Conservation (phyloP, 2,113 vertebrate genomes). For the Dasyornis broadbenti region DNA sequence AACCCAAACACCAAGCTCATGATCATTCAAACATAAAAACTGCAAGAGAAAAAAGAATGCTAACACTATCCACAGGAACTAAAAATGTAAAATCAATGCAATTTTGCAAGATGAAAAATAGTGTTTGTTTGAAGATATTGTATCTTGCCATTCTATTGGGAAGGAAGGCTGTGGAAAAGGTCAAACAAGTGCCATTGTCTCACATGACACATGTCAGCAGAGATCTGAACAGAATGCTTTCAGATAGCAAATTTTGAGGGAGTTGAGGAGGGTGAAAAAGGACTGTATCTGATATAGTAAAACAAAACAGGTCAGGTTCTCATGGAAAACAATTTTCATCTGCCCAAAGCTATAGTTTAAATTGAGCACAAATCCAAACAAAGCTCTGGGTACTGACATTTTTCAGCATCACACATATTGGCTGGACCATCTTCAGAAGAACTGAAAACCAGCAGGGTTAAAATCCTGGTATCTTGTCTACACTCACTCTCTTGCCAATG, state of each 20-base stretch:
- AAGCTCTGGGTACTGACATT: background rate
- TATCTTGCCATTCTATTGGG: background rate
- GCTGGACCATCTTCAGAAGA: background rate
- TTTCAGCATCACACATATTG: background rate
- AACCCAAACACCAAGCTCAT: background rate
- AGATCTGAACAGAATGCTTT: background rate
- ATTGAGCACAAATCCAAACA: background rate
- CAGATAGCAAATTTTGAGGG: background rate
- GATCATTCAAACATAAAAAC: background rate
- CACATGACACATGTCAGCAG: background rate
- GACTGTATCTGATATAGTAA: background rate
- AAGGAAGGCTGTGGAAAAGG: background rate
- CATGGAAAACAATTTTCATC: background rate
- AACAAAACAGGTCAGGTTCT: background rate
- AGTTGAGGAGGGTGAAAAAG: background rate
- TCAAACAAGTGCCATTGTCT: background rate
- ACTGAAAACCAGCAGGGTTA: background rate
- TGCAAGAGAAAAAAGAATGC: background rate
- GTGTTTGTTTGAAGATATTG: background rate
- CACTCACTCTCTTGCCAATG: background rate
- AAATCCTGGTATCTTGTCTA: background rate
- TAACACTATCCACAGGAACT: background rate
- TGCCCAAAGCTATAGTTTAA: background rate
- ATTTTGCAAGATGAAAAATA: background rate
- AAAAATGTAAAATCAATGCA: background rate